phyloP scores from a whole-genome alignment of 2,113 vertebrate species.

The Garra rufa region DNA sequence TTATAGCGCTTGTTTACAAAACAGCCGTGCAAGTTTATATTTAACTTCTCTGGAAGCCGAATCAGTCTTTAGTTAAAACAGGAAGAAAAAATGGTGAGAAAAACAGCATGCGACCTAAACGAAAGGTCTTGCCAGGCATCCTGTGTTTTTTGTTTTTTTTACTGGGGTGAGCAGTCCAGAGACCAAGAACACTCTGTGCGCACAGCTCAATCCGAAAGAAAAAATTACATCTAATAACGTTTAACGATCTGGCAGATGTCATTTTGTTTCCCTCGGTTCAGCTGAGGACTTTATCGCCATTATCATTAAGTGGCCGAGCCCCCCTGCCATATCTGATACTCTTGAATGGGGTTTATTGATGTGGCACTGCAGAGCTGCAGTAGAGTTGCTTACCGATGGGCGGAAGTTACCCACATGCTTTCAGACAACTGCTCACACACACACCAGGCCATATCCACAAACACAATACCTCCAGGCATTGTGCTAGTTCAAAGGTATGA shows the following conservation, averaged over 20 bases:
- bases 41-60: not conserved
- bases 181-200: conserved; percentile 11
- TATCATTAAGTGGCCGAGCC: not conserved
- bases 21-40: conserved; percentile 7
- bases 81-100: conserved; percentile 30
- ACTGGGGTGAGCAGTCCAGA: conserved; percentile 20
- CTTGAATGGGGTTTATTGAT: conserved; percentile 3
- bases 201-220: not conserved
- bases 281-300: not conserved
- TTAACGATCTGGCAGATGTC: not conserved
- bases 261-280: conserved; percentile 21
- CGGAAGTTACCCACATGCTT: conserved; percentile 4
- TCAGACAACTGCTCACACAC: conserved; percentile 18
- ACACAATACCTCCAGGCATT: conserved; percentile 39
- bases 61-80: conserved; percentile 37
- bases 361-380: not conserved
- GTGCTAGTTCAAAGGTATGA: conserved; percentile 58
- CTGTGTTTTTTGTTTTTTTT: conserved; percentile 36
- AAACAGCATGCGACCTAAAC: conserved; percentile 3
- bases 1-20: conserved; percentile 21
- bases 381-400: not conserved
- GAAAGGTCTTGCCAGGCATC: conserved; percentile 26
- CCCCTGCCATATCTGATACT: not conserved
- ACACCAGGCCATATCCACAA: conserved; percentile 24
- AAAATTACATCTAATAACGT: conserved; percentile 23